These are phyloP conservation scores for Poeciliopsis presidionis DNA, from an alignment of 2,797 vertebrate species.

Conservation along the genomic window DNA sequence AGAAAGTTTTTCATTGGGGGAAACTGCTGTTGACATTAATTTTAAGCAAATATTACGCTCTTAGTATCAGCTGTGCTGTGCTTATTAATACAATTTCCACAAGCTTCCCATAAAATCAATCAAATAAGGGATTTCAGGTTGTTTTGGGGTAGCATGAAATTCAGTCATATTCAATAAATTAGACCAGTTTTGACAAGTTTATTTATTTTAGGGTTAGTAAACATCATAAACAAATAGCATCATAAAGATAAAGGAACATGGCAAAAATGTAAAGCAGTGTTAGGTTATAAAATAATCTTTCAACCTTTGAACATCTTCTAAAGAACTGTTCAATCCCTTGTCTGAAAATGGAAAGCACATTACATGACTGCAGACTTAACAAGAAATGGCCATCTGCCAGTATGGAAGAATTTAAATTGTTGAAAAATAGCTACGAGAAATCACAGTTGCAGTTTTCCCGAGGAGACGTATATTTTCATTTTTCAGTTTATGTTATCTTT, in stretches of 20 bases:
- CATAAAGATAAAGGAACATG: neutral
- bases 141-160: neutral
- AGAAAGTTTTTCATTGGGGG: neutral
- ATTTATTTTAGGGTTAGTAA: neutral
- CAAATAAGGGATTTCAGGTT: neutral
- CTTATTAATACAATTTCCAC: neutral
- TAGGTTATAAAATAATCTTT: neutral
- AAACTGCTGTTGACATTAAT: neutral
- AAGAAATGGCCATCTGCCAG: neutral
- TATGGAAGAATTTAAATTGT: neutral
- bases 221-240: neutral
- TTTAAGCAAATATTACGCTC: neutral
- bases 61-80: neutral
- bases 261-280: neutral
- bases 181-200: neutral
- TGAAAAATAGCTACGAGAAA: neutral
- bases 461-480: neutral
- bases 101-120: neutral
- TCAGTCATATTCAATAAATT: neutral
- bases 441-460: neutral
- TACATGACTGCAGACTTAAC: neutral
- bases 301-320: neutral
- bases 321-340: neutral
- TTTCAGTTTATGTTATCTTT: constrained; percentile 25
- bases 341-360: neutral